Conservation (phyloP, 2,797 vertebrate species). For the Enteromius fasciolatus region DNA sequence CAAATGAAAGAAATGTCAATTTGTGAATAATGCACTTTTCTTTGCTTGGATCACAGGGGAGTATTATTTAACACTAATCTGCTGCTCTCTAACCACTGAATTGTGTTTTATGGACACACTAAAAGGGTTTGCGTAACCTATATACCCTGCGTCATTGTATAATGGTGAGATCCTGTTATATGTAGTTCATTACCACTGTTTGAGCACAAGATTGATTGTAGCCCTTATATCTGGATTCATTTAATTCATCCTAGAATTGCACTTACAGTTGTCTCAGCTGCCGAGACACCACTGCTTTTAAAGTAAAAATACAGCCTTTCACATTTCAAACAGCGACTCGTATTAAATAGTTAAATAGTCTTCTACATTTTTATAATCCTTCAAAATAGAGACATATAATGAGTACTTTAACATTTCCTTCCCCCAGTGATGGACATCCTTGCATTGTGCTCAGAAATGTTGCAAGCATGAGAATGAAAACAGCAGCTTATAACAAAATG, state of each 20-base stretch:
- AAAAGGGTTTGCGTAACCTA: slow-evolving; percentile 37
- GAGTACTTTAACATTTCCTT: neutral
- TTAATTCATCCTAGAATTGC: slow-evolving; percentile 65
- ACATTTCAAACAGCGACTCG: slow-evolving; percentile 55
- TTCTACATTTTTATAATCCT: neutral
- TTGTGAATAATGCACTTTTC: slow-evolving; percentile 32
- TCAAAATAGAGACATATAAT: neutral
- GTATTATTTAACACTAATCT: slow-evolving; percentile 33
- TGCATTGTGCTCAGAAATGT: slow-evolving; percentile 57
- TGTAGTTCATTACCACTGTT: slow-evolving; percentile 28
- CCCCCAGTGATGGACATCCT: slow-evolving; percentile 49
- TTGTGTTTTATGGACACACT: slow-evolving; percentile 28
- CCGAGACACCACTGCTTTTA: slow-evolving; percentile 35
- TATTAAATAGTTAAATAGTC: slow-evolving; percentile 40
- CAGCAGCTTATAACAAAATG: slow-evolving; percentile 37
- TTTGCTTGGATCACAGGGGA: slow-evolving; percentile 34
- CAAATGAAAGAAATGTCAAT: slow-evolving; percentile 1
- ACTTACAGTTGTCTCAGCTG: slow-evolving; percentile 53
- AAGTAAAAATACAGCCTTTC: slow-evolving; percentile 45
- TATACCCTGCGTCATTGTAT: slow-evolving; percentile 6
- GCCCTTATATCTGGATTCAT: slow-evolving; percentile 57
- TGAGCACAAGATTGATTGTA: slow-evolving; percentile 66
- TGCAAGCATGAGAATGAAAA: slow-evolving; percentile 58
- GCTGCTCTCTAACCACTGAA: slow-evolving; percentile 19
- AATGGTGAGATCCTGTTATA: slow-evolving; percentile 25